Evolutionary conservation across 2,113 vertebrate genomes (phyloP), one percentile per base, ranked within the genome.

Genomic region (Myocastor coypus): DNA sequence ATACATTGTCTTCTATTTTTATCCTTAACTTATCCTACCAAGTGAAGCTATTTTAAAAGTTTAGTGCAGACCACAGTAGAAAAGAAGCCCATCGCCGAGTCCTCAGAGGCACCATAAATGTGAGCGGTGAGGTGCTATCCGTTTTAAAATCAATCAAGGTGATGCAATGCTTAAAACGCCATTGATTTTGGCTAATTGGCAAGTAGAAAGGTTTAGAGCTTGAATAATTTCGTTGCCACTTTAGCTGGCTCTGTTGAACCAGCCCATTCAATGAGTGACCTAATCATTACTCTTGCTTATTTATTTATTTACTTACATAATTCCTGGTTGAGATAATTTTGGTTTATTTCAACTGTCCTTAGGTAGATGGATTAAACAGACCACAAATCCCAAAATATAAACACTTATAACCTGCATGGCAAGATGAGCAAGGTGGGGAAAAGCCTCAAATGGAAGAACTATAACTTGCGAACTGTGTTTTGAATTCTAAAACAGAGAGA

Each of bases 151-250:
- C 85, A 96, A 87, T 34, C 64, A 95, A 89, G 83, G 87, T 69
- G 88, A 46, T 89, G 57, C 93, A 96, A 97, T 5, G 37, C 7
- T 97, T 97, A 82, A 97, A 94, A 97, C 64, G 0, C 93, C 87
- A 87, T 96, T 95, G 22, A 92, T 98, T 98, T 78, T 84, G 78
- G 94, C 75, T 92, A 96, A 95, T 97, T 89, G 96, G 97, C 66
- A 96, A 97, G 94, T 81, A 96, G 94, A 96, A 97, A 98, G 94
- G 89, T 91, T 89, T 97, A 97, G 97, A 96, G 59, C 63, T 94
- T 94, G 94, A 97, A 82, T 97, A 84, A 89, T 97, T 81, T 59
- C 26, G 78, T 93, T 64, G 81, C 94, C 91, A 92, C 61, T 82
- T 42, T 57, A 97, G 57, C 26, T 97, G 61, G 96, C 89, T 95